These are phyloP conservation scores for Dasyornis broadbenti DNA, from an alignment of 2,113 vertebrate species.

Conservation along the genomic window DNA sequence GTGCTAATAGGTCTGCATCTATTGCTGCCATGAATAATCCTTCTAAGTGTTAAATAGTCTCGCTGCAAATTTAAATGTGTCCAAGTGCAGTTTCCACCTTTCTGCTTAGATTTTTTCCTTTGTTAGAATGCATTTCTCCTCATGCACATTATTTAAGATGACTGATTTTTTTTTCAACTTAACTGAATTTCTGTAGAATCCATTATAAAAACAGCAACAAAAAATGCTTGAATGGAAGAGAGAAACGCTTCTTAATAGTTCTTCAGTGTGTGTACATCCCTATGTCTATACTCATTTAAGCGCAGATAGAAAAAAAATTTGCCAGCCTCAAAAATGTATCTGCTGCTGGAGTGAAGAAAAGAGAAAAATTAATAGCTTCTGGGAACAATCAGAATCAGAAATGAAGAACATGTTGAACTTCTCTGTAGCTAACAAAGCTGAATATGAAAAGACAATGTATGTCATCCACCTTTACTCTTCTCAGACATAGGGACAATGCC, in stretches of 20 bases:
- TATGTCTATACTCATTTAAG: neutral
- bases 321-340: neutral
- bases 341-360: neutral
- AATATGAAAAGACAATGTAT: neutral
- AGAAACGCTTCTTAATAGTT: neutral
- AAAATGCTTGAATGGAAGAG: neutral
- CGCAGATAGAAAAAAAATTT: neutral
- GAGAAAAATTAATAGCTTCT: neutral
- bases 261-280: neutral
- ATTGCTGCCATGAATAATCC: neutral
- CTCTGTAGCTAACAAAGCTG: neutral
- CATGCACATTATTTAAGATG: rapidly evolving
- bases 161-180: neutral
- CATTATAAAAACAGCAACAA: neutral
- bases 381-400: neutral
- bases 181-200: neutral
- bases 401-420: neutral
- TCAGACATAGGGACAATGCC: neutral
- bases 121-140: neutral
- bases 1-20: neutral
- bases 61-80: neutral
- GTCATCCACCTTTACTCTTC: neutral
- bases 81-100: neutral
- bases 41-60: neutral
- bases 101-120: neutral